Evolutionary conservation across 2,113 vertebrate species (phyloP).

Genomic region (Pedetes capensis): DNA sequence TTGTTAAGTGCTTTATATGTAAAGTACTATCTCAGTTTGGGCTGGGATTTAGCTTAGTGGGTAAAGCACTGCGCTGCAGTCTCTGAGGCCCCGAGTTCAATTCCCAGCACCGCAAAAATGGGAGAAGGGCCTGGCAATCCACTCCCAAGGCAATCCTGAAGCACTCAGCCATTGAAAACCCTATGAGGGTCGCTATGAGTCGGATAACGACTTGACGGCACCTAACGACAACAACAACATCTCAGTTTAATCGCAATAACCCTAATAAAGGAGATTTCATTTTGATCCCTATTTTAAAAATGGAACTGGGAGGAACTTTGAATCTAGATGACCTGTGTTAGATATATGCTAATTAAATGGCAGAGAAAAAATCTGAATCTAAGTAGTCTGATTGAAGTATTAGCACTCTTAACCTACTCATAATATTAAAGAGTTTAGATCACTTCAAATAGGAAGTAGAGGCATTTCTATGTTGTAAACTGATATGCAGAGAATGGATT

Average conservation of each 20-base stretch:
- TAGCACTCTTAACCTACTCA: not conserved
- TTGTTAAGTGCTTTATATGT: not conserved
- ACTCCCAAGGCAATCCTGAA: too few species aligned
- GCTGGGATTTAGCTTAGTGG: too few species aligned
- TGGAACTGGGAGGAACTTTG: not conserved
- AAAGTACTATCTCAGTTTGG: not conserved
- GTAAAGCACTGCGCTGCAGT: too few species aligned
- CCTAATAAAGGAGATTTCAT: not conserved
- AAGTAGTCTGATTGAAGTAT: not conserved
- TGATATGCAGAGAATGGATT: not conserved
- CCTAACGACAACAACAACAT: too few species aligned
- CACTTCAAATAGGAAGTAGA: not conserved
- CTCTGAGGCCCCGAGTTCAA: too few species aligned
- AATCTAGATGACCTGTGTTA: not conserved
- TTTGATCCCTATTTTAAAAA: not conserved
- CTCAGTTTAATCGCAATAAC: not conserved
- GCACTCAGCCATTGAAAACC: too few species aligned
- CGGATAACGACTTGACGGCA: too few species aligned
- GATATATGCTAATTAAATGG: not conserved
- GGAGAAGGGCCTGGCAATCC: too few species aligned
- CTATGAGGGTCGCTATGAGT: too few species aligned
- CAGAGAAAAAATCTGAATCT: not conserved
- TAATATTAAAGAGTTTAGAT: not conserved
- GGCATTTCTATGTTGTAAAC: not conserved
- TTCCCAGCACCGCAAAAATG: too few species aligned